Percentiles rank a stretch among this genome's conserved stretches.
Conservation (phyloP, 1,140 invertebrate species). For the Diachasma alloeum region DNA sequence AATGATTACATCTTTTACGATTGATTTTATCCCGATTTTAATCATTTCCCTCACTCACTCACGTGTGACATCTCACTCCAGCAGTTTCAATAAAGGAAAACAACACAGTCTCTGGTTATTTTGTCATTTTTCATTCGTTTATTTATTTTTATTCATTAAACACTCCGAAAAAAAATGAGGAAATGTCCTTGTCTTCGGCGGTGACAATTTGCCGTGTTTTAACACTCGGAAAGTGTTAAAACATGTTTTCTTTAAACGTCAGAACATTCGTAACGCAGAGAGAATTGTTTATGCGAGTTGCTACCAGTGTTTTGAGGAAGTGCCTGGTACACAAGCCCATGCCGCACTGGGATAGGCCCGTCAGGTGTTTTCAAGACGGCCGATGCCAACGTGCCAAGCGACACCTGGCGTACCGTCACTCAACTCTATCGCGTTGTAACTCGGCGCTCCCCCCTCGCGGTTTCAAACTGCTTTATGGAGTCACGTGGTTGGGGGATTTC, state of each 20-base stretch:
- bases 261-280: background rate
- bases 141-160: too few species aligned
- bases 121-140: too few species aligned
- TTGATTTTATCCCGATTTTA: conserved; percentile 15
- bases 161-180: too few species aligned
- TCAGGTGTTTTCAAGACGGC: conserved; percentile 52
- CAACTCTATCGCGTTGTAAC: conserved; percentile 17
- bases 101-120: too few species aligned
- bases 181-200: too few species aligned
- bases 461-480: conserved; percentile 13
- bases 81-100: too few species aligned
- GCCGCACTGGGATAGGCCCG: conserved; percentile 46
- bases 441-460: background rate
- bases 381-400: conserved; percentile 35
- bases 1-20: background rate
- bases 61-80: background rate
- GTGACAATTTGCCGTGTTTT: background rate
- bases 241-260: background rate
- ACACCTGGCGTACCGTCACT: conserved; percentile 44
- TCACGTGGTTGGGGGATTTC: conserved; percentile 28
- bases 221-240: background rate
- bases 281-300: conserved; percentile 30
- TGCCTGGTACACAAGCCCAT: conserved; percentile 51
- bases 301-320: conserved; percentile 50
- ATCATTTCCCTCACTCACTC: background rate